Conservation (phyloP, 2,113 vertebrate species). For the Hippopotamus amphibius region DNA sequence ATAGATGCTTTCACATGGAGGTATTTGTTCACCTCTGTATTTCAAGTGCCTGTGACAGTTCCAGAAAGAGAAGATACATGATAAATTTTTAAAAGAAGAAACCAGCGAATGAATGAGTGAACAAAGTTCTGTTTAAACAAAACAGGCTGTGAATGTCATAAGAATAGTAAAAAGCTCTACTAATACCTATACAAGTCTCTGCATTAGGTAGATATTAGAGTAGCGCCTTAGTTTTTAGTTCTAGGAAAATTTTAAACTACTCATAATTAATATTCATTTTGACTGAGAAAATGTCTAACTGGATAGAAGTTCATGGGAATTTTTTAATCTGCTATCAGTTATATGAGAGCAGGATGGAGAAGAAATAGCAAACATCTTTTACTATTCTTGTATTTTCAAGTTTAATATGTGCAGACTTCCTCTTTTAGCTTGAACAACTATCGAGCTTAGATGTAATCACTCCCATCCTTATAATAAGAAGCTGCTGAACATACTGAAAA, state of each 20-base stretch:
- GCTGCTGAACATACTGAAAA: background rate
- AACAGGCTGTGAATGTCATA: background rate
- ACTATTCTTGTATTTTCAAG: background rate
- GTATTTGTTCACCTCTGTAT: background rate
- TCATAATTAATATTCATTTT: background rate
- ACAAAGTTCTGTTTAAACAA: background rate
- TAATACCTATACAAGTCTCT: background rate
- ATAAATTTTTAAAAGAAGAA: background rate
- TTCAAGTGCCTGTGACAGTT: background rate
- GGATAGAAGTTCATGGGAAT: background rate
- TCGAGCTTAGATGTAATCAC: background rate
- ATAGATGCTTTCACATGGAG: background rate
- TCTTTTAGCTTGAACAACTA: background rate
- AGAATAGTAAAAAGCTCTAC: background rate
- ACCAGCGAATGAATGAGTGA: background rate
- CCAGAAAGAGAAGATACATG: background rate
- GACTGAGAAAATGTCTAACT: background rate
- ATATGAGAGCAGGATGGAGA: background rate
- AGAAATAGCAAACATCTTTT: background rate
- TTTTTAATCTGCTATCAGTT: background rate
- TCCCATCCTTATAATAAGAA: background rate
- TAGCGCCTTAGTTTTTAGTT: background rate
- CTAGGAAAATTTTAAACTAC: background rate
- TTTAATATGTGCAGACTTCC: background rate
- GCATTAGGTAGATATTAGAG: background rate